Evolutionary conservation across 2,888 invertebrate species (phyloP).

Genomic region (Lepeophtheirus nordmannii): DNA sequence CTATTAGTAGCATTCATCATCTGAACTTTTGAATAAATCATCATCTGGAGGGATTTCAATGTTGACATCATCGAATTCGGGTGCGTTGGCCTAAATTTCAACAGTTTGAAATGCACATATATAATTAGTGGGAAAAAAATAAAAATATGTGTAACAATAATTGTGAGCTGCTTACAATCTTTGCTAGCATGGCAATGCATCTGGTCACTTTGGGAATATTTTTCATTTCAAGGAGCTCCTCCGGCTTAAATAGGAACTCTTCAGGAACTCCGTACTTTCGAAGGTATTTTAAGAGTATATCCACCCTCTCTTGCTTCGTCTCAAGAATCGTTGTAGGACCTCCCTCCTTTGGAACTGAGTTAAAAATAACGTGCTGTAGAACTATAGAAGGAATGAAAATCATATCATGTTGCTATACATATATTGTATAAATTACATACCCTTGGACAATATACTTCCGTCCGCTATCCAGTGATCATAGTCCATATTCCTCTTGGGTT

Average conservation of each 20-base stretch:
- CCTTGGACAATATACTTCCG: conserved; percentile 2
- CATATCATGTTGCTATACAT: too few species aligned
- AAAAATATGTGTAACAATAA: neutral
- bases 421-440: conserved; percentile 12
- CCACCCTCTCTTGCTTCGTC: conserved; percentile 4
- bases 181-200: conserved; percentile 19
- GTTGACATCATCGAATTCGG: conserved; percentile 2
- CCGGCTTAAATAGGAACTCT: conserved; percentile 1
- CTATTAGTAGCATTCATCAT: conserved; percentile 4
- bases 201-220: conserved; percentile 13
- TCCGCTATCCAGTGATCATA: conserved; percentile 16
- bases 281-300: conserved; percentile 10
- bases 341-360: conserved; percentile 15
- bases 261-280: conserved; percentile 9
- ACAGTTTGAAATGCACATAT: neutral
- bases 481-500: conserved; percentile 16
- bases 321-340: neutral
- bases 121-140: neutral
- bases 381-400: neutral
- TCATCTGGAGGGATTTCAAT: conserved; percentile 9
- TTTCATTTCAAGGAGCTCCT: conserved; percentile 9
- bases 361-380: conserved; percentile 9
- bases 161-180: neutral
- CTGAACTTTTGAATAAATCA: conserved; percentile 10
- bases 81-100: neutral